Evolutionary conservation across 2,113 vertebrate genomes (phyloP).

Genomic region (Sebastes fasciatus): DNA sequence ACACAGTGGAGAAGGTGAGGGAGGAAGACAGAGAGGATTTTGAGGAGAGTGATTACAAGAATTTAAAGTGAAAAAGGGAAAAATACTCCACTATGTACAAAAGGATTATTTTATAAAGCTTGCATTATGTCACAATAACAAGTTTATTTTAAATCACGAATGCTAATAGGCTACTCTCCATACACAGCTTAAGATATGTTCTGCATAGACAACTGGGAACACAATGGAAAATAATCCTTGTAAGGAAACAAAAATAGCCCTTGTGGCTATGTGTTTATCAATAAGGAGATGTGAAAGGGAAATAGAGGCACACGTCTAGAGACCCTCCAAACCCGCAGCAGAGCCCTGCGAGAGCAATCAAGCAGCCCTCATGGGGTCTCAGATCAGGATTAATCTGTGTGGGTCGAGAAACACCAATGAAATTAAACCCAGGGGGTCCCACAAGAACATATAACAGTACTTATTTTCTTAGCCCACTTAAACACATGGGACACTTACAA

Average conservation of each 20-base stretch:
- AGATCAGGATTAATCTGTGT: background rate
- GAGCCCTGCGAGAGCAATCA: slow-evolving; percentile 37
- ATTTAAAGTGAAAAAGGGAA: background rate
- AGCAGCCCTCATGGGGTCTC: background rate
- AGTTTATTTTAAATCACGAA: background rate
- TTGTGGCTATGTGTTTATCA: slow-evolving; percentile 19
- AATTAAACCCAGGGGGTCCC: slow-evolving; percentile 22
- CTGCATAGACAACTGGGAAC: background rate
- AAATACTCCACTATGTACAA: background rate
- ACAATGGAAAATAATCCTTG: slow-evolving; percentile 5
- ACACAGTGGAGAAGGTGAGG: background rate
- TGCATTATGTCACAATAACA: background rate
- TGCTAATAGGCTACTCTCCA: too few species aligned
- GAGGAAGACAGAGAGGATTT: background rate
- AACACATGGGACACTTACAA: slow-evolving; percentile 9
- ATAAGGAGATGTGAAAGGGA: slow-evolving; percentile 9
- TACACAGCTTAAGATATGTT: background rate
- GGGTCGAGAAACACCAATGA: slow-evolving; percentile 19
- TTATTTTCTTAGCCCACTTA: background rate
- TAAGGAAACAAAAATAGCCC: background rate
- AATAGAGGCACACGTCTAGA: background rate
- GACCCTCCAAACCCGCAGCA: background rate
- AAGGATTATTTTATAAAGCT: background rate
- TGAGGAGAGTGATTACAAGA: background rate
- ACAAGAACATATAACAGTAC: background rate